Base-by-base conservation (phyloP, 2,797 vertebrate genomes). In the Buceros bicornis region DNA sequence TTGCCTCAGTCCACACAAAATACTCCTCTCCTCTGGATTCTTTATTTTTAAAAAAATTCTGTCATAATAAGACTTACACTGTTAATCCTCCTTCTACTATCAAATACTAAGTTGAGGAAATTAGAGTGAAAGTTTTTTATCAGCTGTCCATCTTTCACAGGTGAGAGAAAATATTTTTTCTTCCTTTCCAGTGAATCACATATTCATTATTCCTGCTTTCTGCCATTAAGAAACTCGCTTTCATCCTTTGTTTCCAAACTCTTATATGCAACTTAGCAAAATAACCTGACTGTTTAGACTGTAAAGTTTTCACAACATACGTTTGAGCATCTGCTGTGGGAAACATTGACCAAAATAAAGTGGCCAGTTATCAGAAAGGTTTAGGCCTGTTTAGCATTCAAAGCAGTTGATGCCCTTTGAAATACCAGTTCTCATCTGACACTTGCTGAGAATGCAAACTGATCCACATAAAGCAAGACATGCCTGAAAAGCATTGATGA, bases 301-400 rank as follows among this genome's bases (percentile, higher is more conserved):
- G 33, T n/a, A 48, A 93, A 91, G 40, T 90, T 95, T 96, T 94
- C 70, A 45, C 43, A 24, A 76, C 80, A 95, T 92, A 66, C 87
- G 66, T 72, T 92, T 35, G 76, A 73, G 33, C 70, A 76, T 92
- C 86, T 96, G 80, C 56, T 90, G 10, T 76, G 56, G n/a, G 60
- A 83, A 94, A 84, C 73, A 95, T 86, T 88, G 62, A 89, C 79
- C 66, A 76, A 94, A 96, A 93, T 51, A 70, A 88, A 71, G n/a
- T 82, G 82, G 16, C 21, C 31, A 62, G 10, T n/a, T 72, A 42
- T 76, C 54, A 91, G 80, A 79, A 87, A 88, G 72, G 7, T 50
- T 86, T 72, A n/a, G 19, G 3, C 6, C 12, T 84, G 17, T 87
- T 86, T 72, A 90, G 4, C 29, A 69, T 89, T 87, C 62, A 70